Evolutionary conservation across 2,113 vertebrate genomes (phyloP), one percentile per base, ranked within the genome.

Genomic region (Colossoma macropomum): DNA sequence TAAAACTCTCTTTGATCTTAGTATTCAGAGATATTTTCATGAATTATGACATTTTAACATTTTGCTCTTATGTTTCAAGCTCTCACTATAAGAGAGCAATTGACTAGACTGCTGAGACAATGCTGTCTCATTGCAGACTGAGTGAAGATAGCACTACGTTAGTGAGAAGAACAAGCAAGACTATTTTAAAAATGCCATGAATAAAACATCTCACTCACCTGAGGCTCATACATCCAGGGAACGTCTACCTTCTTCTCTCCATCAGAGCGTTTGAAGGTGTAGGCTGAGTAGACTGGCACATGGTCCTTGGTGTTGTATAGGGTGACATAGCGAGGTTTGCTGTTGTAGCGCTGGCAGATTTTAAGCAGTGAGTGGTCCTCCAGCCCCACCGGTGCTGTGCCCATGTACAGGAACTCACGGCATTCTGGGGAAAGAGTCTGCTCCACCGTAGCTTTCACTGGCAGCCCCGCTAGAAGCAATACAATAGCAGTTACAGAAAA

Each of bases 221-320:
- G 93, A 27, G 93, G 93, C 32, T 93, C 92, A 63, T 90, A 93
- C 93, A 93, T 93, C 92, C 93, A 92, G 2, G 92, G 90, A 1
- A 92, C 87, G 25, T 93, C 91, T n/a, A 89, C 82, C 11, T 86
- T 89, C 71, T 72, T 86, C 50, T 89, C 90, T 16, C 91, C 92
- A 0, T 91, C 91, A 0, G 93, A 84, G 76, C 88, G 89, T 25
- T 93, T 92, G 85, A 93, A 94, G 27, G 84, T 90, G 88, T 94
- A 94, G 11, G 93, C 93, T 2, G 92, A 94, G 87, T 93, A 94
- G 75, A 94, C 80, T 0, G 92, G 92, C 56, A 92, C 82, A 11
- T 84, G 92, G 70, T 89, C 88, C 73, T 41, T 69, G 0, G 75
- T 90, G 87, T 89, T 88, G 86, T 92, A 94, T 69, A 93, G 87